These are phyloP conservation scores for Argya squamiceps DNA, from an alignment of 2,797 vertebrate genomes.

Conservation along the genomic window DNA sequence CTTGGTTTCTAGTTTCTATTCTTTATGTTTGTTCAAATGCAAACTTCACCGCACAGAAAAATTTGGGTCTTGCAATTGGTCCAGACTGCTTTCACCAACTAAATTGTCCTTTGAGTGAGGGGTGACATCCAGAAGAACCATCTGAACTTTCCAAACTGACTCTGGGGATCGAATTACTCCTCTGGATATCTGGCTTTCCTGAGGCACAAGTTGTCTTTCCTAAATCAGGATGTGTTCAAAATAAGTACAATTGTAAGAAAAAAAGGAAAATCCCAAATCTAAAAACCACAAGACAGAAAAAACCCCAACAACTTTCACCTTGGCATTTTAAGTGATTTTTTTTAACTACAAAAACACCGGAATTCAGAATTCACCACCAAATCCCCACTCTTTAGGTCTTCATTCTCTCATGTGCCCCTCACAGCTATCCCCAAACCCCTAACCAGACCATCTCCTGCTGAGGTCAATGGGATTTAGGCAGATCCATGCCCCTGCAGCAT, in stretches of 20 bases:
- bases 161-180: not conserved
- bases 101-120: not conserved
- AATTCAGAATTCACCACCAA: not conserved
- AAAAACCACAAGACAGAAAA: not conserved
- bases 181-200: not conserved
- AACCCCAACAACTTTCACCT: not conserved
- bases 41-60: not conserved
- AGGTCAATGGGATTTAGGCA: not conserved
- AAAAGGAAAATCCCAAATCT: not conserved
- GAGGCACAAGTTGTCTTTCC: not conserved
- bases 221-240: not conserved
- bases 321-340: not conserved
- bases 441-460: not conserved
- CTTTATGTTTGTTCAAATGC: not conserved
- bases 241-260: not conserved
- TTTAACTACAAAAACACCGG: not conserved
- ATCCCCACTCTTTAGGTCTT: not conserved
- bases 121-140: not conserved
- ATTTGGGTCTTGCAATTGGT: rapidly evolving
- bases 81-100: not conserved
- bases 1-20: not conserved
- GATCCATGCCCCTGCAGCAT: not conserved
- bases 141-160: not conserved
- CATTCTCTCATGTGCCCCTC: not conserved
- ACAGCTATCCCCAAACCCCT: not conserved